Evolutionary conservation across 2,888 invertebrate species (phyloP), one percentile per base, ranked within the genome.

Genomic region (Pyrrhia umbra): DNA sequence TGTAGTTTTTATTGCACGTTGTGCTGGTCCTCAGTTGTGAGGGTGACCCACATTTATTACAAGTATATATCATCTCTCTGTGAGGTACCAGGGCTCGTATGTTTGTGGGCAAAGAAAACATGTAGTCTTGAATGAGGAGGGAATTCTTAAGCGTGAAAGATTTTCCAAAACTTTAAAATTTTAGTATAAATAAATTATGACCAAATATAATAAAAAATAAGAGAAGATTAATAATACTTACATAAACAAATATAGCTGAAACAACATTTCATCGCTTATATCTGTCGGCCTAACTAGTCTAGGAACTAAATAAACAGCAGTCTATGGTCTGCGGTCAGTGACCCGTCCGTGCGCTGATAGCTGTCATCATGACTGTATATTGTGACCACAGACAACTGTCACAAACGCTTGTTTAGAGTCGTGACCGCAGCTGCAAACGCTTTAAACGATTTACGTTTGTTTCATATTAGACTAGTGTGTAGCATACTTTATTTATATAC

Each of bases 11-110:
- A 34, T 4, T n/a, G n/a, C 34, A n/a, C n/a, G 34, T 34, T 34
- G n/a, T n/a, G 34, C n/a, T 34, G 6, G 13, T 34, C 34, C n/a
- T 34, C 13, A n/a, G 34, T 34, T 34, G n/a, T 27, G 34, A 18
- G 34, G 25, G 1, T 62, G 64, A 54, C 52, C 63, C n/a, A 62
- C 42, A 54, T 64, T 42, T 63, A 47, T 47, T 21, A 21, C 18
- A 46, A 47, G 47, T 37, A 30, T 47, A 39, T 43, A n/a, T 63
- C 9, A 54, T 52, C 34, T 63, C 42, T 63, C 42, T 54, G 25
- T 47, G 34, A 21, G 25, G 34, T 23, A 23, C 23, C 23, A 27
- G 34, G 34, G 13, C 34, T 34, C 34, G 34, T n/a, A 34, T 13
- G 34, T n/a, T 34, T n/a, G 34, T n/a, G n/a, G 34, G n/a, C 13